Base-by-base conservation (phyloP, 2,113 vertebrate species). In the Pionites leucogaster region DNA sequence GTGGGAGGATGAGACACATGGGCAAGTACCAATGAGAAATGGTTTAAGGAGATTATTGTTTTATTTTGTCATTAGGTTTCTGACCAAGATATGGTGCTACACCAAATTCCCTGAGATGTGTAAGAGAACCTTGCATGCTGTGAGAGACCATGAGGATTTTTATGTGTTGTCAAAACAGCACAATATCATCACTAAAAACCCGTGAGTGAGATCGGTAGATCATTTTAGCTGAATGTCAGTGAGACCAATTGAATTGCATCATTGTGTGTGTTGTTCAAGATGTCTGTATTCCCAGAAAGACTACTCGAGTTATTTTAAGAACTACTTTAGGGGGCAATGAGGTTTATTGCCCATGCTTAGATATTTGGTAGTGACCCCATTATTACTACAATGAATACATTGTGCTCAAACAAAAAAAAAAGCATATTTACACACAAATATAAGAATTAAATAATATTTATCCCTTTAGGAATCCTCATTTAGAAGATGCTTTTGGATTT, bases 381-480 rank as follows among this genome's bases (percentile, higher is more conserved):
- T 65, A n/a, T 39, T 82, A 60, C n/a, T 13, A 23, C 7, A 76
- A 53, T 4, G 31, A 62, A 44, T 39, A 13, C 6, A 25, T 3
- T 62, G 11, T 35, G 18, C 22, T 72, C 18, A 68, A 35, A 50
- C 47, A 69, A 16, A 35, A 59, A 70, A 70, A 64, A n/a, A 55
- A 4, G 1, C 0, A 4, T 3, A 28, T 12, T 28, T n/a, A 67
- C 3, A 49, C n/a, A 47, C 7, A 80, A 31, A 64, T 33, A 55
- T 4, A 33, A 13, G 39, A 18, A n/a, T 31, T 49, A 3, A 8
- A 27, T 31, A 7, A 3, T 4, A 44, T 15, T 3, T 47, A 22
- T 82, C 69, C 5, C 2, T 76, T 71, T 82, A 9, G 8, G 63
- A 75, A 57, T 42, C 22, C 2, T 65, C 37, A 59, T 77, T 85